phyloP scores from a whole-genome alignment of 2,888 invertebrate species.

The Creontiades dilutus region DNA sequence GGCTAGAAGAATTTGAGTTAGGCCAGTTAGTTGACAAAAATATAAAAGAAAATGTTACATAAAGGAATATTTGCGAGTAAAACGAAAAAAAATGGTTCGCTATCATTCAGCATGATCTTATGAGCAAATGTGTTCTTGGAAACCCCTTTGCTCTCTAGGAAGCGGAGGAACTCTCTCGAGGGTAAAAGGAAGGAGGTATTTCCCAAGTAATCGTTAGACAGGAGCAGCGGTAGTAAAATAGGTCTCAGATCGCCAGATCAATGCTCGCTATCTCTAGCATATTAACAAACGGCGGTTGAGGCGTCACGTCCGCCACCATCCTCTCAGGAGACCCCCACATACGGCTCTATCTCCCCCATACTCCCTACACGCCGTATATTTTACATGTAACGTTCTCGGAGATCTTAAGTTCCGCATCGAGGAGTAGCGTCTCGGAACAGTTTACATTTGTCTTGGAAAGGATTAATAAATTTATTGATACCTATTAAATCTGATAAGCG shows the following conservation, averaged over 20 bases:
- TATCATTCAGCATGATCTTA: no score
- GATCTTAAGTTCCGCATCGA: not conserved
- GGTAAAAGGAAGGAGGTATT: not conserved
- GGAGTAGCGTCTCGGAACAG: no score
- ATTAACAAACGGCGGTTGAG: conserved; percentile 57
- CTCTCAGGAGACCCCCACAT: conserved; percentile 46
- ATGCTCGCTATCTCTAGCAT: conserved; percentile 50
- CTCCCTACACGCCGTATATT: not conserved
- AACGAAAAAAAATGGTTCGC: no score
- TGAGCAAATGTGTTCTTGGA: no score
- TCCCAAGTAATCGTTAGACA: not conserved
- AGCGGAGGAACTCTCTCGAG: no score
- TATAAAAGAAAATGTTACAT: no score
- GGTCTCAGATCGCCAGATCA: conserved; percentile 67
- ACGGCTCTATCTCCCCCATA: conserved; percentile 38
- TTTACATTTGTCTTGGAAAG: no score
- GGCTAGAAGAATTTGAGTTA: no score
- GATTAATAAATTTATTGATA: not conserved
- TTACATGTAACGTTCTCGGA: not conserved
- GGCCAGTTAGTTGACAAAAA: no score
- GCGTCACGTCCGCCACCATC: conserved; percentile 41
- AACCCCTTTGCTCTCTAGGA: no score
- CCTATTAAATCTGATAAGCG: not conserved
- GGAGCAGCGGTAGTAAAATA: conserved; percentile 12
- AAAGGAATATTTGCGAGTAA: no score